Evolutionary conservation across 2,797 vertebrate genomes (phyloP), one percentile per base, ranked within the genome.

Genomic region (Coranthus polyacanthus): DNA sequence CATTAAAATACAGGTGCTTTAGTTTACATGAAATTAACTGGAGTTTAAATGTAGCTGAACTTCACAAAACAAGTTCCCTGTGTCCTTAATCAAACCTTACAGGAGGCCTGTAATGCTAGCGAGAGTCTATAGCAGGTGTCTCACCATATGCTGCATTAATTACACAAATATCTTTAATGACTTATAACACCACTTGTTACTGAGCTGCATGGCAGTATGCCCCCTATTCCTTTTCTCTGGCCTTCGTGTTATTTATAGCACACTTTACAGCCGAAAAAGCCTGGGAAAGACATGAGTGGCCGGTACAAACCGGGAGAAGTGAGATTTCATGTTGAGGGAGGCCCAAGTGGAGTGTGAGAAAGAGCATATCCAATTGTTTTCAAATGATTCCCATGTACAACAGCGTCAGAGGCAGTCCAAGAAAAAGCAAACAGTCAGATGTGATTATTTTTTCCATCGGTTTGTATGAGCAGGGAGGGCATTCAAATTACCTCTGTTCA

Each of bases 121-220:
- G n/a, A 39, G 42, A 78, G 67, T 81, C 70, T 5, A 54, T 78
- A 81, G 81, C 89, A 92, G 89, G 87, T 91, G 89, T 84, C 63
- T 60, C 4, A 60, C 79, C 90, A 92, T 92, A 87, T 92, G 91
- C 79, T 87, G 81, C 66, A 77, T 81, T 82, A 85, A 86, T 89
- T 88, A 85, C 75, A 84, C 61, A 73, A 75, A 87, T 88, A 53
- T 83, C 71, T 86, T 70, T 70, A 73, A 91, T 81, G 88, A 90
- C 80, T 87, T 82, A 63, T 74, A 80, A 69, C 72, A 67, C 64
- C 4, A 16, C 64, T 85, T 52, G 37, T 89, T 84, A 78, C 69
- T 50, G 67, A 54, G 71, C 73, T 79, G 64, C 43, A 69, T 56
- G 61, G 75, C 83, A 72, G 41, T 47, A 42, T 66, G 63, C 79